phyloP scores from a whole-genome alignment of 2,113 vertebrate species.

The Heteronetta atricapilla region DNA sequence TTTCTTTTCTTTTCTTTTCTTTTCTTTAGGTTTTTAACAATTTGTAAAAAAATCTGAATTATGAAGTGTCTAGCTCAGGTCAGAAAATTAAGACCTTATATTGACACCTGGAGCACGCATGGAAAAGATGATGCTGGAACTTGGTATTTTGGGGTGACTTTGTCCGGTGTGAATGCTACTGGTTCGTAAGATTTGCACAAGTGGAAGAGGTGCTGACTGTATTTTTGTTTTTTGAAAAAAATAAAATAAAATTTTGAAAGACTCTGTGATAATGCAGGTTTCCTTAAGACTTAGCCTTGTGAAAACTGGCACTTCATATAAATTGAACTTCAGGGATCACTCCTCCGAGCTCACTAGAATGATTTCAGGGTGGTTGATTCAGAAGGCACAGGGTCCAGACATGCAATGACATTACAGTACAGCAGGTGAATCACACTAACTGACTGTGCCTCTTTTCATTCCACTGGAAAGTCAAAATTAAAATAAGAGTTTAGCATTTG shows the following conservation, averaged over 20 bases:
- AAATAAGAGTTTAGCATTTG: not conserved
- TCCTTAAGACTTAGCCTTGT: not conserved
- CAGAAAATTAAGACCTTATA: not conserved
- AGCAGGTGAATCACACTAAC: not conserved
- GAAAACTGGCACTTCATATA: not conserved
- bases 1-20: no score
- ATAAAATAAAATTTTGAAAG: not conserved
- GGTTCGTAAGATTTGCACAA: not conserved
- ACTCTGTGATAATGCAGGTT: not conserved
- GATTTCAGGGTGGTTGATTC: not conserved
- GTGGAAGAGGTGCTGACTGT: not conserved
- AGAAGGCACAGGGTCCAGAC: accelerated
- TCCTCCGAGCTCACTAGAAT: not conserved
- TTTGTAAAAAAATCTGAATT: not conserved
- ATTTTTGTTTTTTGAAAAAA: not conserved
- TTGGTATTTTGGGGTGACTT: not conserved
- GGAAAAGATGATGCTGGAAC: not conserved
- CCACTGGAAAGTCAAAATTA: not conserved
- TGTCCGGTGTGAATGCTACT: not conserved
- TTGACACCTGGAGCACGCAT: not conserved
- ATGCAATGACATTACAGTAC: not conserved
- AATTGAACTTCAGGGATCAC: not conserved
- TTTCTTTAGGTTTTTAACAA: not conserved
- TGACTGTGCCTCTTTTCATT: not conserved
- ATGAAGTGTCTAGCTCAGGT: not conserved